These are phyloP conservation scores for Pogona vitticeps DNA, from an alignment of 2,113 vertebrate species.

Conservation along the genomic window DNA sequence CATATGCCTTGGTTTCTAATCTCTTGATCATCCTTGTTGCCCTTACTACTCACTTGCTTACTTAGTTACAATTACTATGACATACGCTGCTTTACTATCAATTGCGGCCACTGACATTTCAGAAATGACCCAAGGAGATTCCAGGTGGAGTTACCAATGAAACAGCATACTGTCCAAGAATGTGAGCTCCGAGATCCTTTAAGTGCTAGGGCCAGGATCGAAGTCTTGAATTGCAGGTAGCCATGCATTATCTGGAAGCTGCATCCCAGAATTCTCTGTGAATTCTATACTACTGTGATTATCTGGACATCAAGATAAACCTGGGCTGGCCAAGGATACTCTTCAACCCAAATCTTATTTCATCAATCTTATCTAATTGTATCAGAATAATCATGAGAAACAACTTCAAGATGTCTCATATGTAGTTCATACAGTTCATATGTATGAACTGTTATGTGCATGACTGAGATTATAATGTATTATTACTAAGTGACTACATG, in stretches of 20 bases:
- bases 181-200: too few species aligned
- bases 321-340: not conserved
- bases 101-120: too few species aligned
- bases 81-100: not conserved
- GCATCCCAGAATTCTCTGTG: not conserved
- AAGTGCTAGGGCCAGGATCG: not conserved
- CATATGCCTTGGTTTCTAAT: too few species aligned
- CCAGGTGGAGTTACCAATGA: not conserved
- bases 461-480: not conserved
- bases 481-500: not conserved
- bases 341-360: not conserved
- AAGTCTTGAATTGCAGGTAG: not conserved
- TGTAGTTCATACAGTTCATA: too few species aligned
- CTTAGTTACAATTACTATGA: too few species aligned
- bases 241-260: not conserved
- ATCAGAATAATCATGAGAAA: not conserved
- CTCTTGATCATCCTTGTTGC: too few species aligned
- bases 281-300: too few species aligned
- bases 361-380: not conserved
- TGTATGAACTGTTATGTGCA: too few species aligned
- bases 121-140: too few species aligned
- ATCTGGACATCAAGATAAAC: not conserved
- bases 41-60: too few species aligned
- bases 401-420: not conserved
- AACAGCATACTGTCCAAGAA: not conserved